Evolutionary conservation across 2,797 vertebrate genomes (phyloP).

Genomic region (Propithecus deckenii): DNA sequence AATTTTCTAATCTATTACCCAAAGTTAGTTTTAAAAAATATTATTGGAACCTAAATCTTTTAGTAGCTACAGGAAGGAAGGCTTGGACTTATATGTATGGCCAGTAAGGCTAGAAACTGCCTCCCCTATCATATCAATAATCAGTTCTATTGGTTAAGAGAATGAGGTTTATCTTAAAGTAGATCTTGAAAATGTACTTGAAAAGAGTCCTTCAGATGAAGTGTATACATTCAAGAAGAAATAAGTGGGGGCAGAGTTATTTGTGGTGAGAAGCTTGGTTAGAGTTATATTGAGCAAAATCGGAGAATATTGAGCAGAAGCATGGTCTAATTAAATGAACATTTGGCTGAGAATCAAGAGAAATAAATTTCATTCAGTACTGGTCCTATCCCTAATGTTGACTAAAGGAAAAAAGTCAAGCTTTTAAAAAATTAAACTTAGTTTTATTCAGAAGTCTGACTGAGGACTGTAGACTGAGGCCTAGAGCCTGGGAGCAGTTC

Average conservation of each 20-base stretch:
- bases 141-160: neutral
- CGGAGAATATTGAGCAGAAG: constrained; percentile 24
- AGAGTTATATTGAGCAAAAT: neutral
- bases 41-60: neutral
- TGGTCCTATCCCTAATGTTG: neutral
- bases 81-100: neutral
- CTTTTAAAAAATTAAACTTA: too few relatives aligned
- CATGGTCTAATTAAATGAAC: constrained; percentile 8
- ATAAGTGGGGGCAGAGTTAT: neutral
- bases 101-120: neutral
- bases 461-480: too few relatives aligned
- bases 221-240: neutral
- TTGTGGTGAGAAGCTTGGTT: constrained; percentile 38
- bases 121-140: neutral
- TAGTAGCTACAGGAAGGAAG: neutral
- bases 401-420: too few relatives aligned
- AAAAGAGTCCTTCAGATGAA: neutral
- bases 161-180: constrained; percentile 11
- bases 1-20: neutral
- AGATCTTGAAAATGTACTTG: neutral
- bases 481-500: too few relatives aligned
- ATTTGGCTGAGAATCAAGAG: constrained; percentile 33
- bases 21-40: neutral
- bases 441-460: too few relatives aligned
- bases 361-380: constrained; percentile 43